A percentile compares a stretch with the other conserved stretches of the same genome.
Conservation (phyloP, 1,140 invertebrate genomes). For the Hylaeus volcanicus region DNA sequence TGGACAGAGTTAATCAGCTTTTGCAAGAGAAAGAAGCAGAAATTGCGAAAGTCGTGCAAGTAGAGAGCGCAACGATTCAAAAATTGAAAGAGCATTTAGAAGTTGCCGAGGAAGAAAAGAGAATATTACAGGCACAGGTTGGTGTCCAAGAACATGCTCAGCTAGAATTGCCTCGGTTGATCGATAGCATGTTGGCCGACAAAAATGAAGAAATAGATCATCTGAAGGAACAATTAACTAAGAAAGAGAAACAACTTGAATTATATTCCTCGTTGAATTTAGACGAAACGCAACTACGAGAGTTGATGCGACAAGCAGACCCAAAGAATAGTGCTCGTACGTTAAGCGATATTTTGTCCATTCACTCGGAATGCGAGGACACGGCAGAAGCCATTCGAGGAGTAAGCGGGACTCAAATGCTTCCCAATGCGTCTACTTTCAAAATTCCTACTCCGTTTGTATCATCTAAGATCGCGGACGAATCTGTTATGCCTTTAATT, state of each 20-base stretch:
- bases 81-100: slow-evolving; percentile 82
- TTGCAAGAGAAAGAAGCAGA: slow-evolving; percentile 82
- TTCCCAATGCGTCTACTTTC: slow-evolving; percentile 67
- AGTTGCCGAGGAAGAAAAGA: slow-evolving; percentile 81
- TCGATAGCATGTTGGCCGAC: slow-evolving; percentile 84
- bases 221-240: slow-evolving; percentile 80
- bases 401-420: slow-evolving; percentile 46
- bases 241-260: slow-evolving; percentile 80
- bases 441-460: slow-evolving; percentile 41
- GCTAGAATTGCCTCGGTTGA: slow-evolving; percentile 80
- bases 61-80: slow-evolving; percentile 81
- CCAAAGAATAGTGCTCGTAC: slow-evolving; percentile 83
- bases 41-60: slow-evolving; percentile 76
- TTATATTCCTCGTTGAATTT: slow-evolving; percentile 80
- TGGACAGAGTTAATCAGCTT: slow-evolving; percentile 77
- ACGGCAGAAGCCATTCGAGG: slow-evolving; percentile 72
- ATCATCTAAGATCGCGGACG: slow-evolving; percentile 45
- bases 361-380: slow-evolving; percentile 85
- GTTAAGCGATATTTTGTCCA: slow-evolving; percentile 86
- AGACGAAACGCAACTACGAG: slow-evolving; percentile 79
- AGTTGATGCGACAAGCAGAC: slow-evolving; percentile 76
- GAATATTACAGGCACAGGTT: slow-evolving; percentile 76
- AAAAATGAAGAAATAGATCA: slow-evolving; percentile 86
- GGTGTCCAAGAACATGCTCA: slow-evolving; percentile 71
- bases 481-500: slow-evolving; percentile 30